Evolutionary conservation across 1,140 invertebrate species (phyloP).

Genomic region (Apis dorsata): DNA sequence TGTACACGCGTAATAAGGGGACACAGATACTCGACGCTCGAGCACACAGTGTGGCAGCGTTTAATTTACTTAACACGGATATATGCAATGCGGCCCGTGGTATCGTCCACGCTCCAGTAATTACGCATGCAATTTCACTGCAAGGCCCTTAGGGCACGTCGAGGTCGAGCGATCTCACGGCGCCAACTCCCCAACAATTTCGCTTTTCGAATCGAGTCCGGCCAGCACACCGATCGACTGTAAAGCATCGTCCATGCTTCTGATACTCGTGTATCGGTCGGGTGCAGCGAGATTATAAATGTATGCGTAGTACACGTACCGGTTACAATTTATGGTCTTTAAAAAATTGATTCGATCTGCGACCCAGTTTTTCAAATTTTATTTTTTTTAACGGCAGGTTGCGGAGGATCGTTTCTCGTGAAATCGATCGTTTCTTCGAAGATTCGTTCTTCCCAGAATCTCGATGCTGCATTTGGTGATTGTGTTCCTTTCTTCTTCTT

Average conservation of each 20-base stretch:
- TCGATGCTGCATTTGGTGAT: too few relatives aligned
- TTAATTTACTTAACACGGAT: constrained; percentile 58
- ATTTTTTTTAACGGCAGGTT: too few relatives aligned
- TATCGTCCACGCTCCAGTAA: constrained; percentile 55
- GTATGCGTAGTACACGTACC: neutral
- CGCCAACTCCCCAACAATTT: constrained; percentile 45
- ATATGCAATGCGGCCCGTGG: constrained; percentile 19
- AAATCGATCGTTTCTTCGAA: neutral
- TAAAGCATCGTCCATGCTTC: constrained; percentile 27
- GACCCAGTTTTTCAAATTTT: constrained; percentile 2
- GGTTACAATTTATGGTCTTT: neutral
- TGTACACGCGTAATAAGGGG: constrained; percentile 20
- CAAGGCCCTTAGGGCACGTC: constrained; percentile 56
- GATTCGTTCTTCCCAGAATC: neutral
- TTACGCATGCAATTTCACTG: constrained; percentile 56
- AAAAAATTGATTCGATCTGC: constrained; percentile 8
- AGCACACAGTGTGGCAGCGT: constrained; percentile 24
- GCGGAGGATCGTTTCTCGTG: neutral
- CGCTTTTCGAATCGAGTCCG: constrained; percentile 52
- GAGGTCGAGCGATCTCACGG: constrained; percentile 54
- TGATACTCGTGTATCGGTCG: neutral
- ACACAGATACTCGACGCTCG: constrained; percentile 9
- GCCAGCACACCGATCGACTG: constrained; percentile 39
- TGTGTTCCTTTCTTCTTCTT: too few relatives aligned
- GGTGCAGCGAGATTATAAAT: constrained; percentile 4